Evolutionary conservation across 2,888 invertebrate genomes (phyloP), one percentile per base, ranked within the genome.

Genomic region (Heterodera filipjevi): DNA sequence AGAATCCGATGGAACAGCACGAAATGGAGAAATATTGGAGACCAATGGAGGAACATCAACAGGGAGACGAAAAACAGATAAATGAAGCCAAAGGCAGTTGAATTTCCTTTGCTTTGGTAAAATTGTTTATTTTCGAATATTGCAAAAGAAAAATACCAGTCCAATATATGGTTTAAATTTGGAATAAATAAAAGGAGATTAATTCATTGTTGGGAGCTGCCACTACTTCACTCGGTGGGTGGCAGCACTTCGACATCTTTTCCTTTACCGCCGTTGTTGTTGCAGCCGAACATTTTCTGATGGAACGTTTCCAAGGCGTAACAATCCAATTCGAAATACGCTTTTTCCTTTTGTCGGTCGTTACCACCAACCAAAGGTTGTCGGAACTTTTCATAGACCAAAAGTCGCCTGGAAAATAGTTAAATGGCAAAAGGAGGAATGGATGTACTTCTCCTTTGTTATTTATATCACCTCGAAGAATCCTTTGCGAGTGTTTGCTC

Each of bases 401-500:
- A 77, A 27, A 87, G 80, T 0, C 87, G 81, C 35, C 87, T 86
- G 66, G 74, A 86, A 79, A 33, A 33, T 32, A 35, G n/a, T n/a
- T 74, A 78, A 10, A 8, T 30, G 44, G 19, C 35, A 80, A 33
- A 35, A 12, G 46, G 39, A 35, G 30, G 27, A 30, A 27, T 49
- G 19, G 12, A 39, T 77, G 19, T 44, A 27, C n/a, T 30, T 35
- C 68, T 35, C 16, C 10, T 78, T 3, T 49, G 66, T 1, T 22
- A 33, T 46, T 22, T 64, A 39, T n/a, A 66, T 71, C 39, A 86
- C 85, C 85, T 80, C 22, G 84, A 80, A 10, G 83, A 80, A 74
- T 82, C 81, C 73, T 81, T 79, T 0, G 86, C 94, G 73, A 99
- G 90, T 30, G 93, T 91, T 90, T 99, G 98, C 90, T 98, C 96